A percentile compares a stretch with the other conserved stretches of the same genome.
phyloP scores from a whole-genome alignment of 2,797 vertebrate genomes.

The Fringilla coelebs region DNA sequence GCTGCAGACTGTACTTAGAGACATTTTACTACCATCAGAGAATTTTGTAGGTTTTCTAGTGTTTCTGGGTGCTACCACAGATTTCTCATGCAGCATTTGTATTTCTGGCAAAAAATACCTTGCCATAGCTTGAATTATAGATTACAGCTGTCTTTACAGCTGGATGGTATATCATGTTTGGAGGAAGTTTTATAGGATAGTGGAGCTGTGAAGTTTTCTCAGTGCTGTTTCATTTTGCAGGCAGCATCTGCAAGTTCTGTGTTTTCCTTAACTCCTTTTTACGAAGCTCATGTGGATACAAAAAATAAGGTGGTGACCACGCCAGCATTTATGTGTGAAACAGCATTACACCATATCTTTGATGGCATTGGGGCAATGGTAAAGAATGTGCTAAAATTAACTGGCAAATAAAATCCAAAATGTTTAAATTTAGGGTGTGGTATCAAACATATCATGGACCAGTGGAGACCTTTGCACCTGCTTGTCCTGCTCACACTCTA shows the following conservation, averaged over 20 bases:
- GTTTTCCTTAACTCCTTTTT: conserved; percentile 69
- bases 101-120: neutral
- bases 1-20: neutral
- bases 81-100: neutral
- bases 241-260: neutral
- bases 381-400: conserved; percentile 77
- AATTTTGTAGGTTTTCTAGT: neutral
- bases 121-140: neutral
- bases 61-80: neutral
- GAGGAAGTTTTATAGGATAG: neutral
- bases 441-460: neutral
- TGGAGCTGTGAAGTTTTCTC: neutral
- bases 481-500: neutral
- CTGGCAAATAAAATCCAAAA: conserved; percentile 68
- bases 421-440: neutral
- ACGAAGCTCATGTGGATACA: conserved; percentile 83
- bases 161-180: neutral
- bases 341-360: conserved; percentile 80
- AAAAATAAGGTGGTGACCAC: conserved; percentile 85
- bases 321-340: conserved; percentile 87
- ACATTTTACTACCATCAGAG: neutral
- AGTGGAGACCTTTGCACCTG: conserved; percentile 20
- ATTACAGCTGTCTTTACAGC: neutral
- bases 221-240: neutral
- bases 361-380: conserved; percentile 88